Conservation (phyloP, 2,888 invertebrate species). For the Zonitis immaculata region DNA sequence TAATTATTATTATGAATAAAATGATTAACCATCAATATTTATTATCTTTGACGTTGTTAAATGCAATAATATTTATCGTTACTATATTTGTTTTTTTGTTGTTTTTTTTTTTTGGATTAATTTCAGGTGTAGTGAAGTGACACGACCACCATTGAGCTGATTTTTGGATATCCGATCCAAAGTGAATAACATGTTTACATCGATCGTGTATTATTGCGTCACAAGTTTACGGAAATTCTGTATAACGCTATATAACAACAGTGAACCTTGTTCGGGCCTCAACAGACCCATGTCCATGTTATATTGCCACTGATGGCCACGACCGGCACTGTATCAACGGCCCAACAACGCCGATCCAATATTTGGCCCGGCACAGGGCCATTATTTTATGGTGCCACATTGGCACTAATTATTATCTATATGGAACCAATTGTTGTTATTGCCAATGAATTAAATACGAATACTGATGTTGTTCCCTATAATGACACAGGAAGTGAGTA, state of each 20-base stretch:
- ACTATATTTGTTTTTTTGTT: too few relatives aligned
- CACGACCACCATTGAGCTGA: constrained; percentile 8
- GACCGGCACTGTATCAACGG: constrained; percentile 33
- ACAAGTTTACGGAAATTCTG: constrained; percentile 26
- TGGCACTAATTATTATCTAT: constrained; percentile 21
- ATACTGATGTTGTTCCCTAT: constrained; percentile 18
- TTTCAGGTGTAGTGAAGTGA: constrained; percentile 15
- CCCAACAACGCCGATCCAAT: constrained; percentile 34
- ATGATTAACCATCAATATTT: too few relatives aligned
- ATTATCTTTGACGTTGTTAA: not conserved
- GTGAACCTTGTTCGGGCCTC: constrained; percentile 28
- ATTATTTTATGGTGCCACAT: constrained; percentile 22
- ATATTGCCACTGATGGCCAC: constrained; percentile 40
- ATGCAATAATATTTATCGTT: not conserved
- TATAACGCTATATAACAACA: constrained; percentile 15
- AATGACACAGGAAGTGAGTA: constrained; percentile 28
- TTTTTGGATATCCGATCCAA: constrained; percentile 16
- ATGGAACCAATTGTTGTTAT: constrained; percentile 14
- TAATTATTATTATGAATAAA: too few relatives aligned
- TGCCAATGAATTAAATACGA: constrained; percentile 21
- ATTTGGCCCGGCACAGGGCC: constrained; percentile 28
- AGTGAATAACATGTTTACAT: constrained; percentile 31
- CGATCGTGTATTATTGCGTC: constrained; percentile 24
- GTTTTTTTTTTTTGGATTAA: constrained; percentile 3
- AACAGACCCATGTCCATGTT: constrained; percentile 25